A percentile compares a stretch with the other conserved stretches of the same genome.
These are phyloP conservation scores for Plagodis dolabraria DNA, from an alignment of 2,888 invertebrate genomes.

Conservation along the genomic window DNA sequence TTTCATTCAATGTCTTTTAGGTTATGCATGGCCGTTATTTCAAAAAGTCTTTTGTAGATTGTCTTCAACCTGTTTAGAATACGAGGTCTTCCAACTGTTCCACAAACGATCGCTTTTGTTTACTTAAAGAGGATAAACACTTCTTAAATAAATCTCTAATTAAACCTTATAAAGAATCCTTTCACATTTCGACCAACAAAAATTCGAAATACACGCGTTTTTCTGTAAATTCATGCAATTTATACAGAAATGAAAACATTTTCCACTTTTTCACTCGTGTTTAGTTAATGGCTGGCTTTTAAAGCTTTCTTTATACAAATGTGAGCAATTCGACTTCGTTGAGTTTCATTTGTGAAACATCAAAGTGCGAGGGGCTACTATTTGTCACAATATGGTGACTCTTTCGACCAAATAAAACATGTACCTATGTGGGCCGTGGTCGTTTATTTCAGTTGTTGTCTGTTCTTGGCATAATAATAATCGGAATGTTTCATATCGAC, in stretches of 20 bases:
- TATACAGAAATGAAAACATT: constrained; percentile 10
- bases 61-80: too few species aligned
- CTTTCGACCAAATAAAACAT: background rate
- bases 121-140: too few species aligned
- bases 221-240: constrained; percentile 12
- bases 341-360: constrained; percentile 58
- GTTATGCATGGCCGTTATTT: too few species aligned
- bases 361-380: constrained; percentile 53
- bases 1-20: too few species aligned
- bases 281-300: constrained; percentile 52
- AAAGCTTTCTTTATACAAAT: constrained; percentile 58
- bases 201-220: background rate
- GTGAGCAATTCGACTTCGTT: constrained; percentile 64
- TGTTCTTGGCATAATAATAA: too few species aligned
- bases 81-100: too few species aligned
- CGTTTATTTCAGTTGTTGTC: too few species aligned
- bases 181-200: background rate
- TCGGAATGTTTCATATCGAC: too few species aligned
- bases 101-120: too few species aligned
- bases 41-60: too few species aligned
- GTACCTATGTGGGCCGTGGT: too few species aligned
- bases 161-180: background rate
- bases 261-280: constrained; percentile 28
- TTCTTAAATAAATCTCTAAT: background rate
- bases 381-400: background rate